Base-by-base conservation (phyloP, 2,113 vertebrate species). In the Alouatta palliata region DNA sequence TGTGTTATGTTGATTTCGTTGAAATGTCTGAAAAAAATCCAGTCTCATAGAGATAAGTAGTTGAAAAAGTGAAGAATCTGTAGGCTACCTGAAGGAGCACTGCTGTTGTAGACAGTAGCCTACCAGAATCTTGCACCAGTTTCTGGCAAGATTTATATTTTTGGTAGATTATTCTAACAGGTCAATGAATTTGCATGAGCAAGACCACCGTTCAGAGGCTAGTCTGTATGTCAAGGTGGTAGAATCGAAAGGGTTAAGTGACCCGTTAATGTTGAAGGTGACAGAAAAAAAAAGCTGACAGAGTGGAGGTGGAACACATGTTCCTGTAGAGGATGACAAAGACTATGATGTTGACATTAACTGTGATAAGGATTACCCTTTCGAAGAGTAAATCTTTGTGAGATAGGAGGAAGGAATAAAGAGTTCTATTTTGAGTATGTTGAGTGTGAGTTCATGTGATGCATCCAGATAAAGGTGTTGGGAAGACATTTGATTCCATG, bases 1-100 rank as follows among this genome's bases (percentile, higher is more conserved):
- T 90, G 27, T 92, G 64, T 90, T 82, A 21, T 25, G 32, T 71
- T 91, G 61, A 54, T 96, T 96, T 95, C n/a, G 23, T 45, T n/a
- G 21, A 95, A 40, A 54, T 45, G 10, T 47, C 37, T 35, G 61
- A 86, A 82, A 64, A 58, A 79, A 73, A 76, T 27, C 11, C 40
- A 79, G 73, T n/a, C 32, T 77, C 20, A 25, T 0, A 76, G 27
- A 96, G 47, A 88, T 40, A 89, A 79, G 19, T 56, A 47, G 30
- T 84, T 73, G 58, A 66, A 80, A 93, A 71, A 56, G 40, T 68
- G 13, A 94, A 88, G 64, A 88, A 56, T 87, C 54, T 54, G 27
- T 20, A 47, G 32, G 32, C 3, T 2, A 47, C 10, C 14, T 68
- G 8, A 37, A 58, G 45, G 35, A 71, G 43, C 30, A 6, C 56